Percentiles rank a stretch among this genome's conserved stretches.
Conservation (phyloP, 30 jellyfish, hydroid and myxozoan genomes). For the Sanderia malayensis region DNA sequence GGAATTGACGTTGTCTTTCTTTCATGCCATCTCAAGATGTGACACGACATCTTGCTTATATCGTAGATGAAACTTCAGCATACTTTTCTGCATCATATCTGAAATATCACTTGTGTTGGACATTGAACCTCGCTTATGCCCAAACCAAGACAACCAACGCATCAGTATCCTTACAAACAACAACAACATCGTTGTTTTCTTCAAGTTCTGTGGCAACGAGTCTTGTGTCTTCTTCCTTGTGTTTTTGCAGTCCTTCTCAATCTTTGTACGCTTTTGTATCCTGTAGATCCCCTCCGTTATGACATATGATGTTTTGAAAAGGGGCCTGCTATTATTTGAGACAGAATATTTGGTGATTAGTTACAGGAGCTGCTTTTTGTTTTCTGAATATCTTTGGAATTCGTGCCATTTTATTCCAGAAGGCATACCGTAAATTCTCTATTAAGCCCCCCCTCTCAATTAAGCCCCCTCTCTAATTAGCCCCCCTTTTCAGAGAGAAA, state of each 20-base stretch:
- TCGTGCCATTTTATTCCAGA: conserved; percentile 1
- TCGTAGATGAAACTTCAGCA: no score
- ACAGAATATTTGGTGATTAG: conserved; percentile 1
- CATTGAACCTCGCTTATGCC: conserved; percentile 18
- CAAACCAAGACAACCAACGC: conserved; percentile 1
- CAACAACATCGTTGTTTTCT: not conserved
- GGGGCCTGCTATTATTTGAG: not conserved
- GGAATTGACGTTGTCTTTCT: no score
- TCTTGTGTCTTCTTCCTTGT: not conserved
- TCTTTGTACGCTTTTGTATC: no score
- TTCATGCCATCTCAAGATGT: no score
- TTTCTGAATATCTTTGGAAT: not conserved
- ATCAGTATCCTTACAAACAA: not conserved
- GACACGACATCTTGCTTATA: no score
- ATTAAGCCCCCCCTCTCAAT: no score
- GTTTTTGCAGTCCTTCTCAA: not conserved
- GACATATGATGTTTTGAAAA: conserved; percentile 4
- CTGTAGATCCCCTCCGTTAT: not conserved
- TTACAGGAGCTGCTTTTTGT: not conserved
- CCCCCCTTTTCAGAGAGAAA: no score
- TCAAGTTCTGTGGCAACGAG: not conserved
- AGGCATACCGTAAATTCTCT: no score
- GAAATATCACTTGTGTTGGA: conserved; percentile 4
- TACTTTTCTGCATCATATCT: conserved; percentile 8
- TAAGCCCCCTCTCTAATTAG: no score